These are phyloP conservation scores for Ferrisia virgata DNA, from an alignment of 2,888 invertebrate species.

Conservation along the genomic window DNA sequence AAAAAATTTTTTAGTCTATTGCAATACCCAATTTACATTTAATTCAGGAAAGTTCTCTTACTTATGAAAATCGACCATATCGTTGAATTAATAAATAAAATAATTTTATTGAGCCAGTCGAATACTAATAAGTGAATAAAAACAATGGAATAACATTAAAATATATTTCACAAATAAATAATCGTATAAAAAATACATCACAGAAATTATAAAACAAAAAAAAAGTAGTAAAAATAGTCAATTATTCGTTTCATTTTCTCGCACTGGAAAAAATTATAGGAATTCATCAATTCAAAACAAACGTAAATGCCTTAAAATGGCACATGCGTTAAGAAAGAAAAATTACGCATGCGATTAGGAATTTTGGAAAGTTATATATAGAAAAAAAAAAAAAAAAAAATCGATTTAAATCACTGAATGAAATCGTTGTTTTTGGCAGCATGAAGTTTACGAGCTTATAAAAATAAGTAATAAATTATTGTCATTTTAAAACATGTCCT, in stretches of 20 bases:
- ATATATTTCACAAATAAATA: conserved; percentile 1
- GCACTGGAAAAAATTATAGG: background rate
- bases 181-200: conserved; percentile 4
- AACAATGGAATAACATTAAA: conserved; percentile 9
- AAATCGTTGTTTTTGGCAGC: conserved; percentile 12
- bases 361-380: background rate
- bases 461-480: background rate
- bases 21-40: no score
- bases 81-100: no score
- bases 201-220: conserved; percentile 23
- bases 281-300: background rate
- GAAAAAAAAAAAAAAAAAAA: no score
- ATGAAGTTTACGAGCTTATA: background rate
- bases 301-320: conserved; percentile 10
- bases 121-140: no score
- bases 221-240: background rate
- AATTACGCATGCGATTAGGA: background rate
- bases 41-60: no score
- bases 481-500: background rate
- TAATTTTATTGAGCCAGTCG: no score
- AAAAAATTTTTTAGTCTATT: no score
- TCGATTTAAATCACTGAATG: background rate
- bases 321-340: background rate
- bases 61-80: no score
- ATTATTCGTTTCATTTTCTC: background rate